Percentiles rank a stretch among this genome's conserved stretches.
These are phyloP conservation scores for Sarcophaga bullata DNA, from an alignment of 1,140 invertebrate genomes.

Conservation along the genomic window DNA sequence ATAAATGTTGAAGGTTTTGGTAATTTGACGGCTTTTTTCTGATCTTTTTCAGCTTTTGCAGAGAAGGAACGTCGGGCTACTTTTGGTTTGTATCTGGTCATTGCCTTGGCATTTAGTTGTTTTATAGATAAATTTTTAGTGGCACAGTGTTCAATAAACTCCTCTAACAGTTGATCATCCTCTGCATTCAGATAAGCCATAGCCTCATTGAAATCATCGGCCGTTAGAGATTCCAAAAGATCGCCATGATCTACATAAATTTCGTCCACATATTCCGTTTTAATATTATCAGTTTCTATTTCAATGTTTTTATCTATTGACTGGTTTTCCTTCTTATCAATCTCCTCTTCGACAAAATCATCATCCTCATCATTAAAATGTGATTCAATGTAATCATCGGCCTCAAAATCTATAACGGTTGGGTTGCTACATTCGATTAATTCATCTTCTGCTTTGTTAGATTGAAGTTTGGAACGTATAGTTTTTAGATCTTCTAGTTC, in stretches of 20 bases:
- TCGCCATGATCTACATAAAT: neutral
- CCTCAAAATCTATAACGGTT: neutral
- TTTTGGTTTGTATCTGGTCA: neutral
- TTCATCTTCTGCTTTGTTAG: constrained; percentile 12
- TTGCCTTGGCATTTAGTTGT: neutral
- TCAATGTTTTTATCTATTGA: constrained; percentile 9
- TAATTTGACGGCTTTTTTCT: constrained; percentile 33
- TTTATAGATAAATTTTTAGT: neutral
- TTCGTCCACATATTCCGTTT: neutral
- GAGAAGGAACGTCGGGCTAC: no score
- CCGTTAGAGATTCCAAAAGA: neutral
- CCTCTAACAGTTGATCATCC: constrained; percentile 9
- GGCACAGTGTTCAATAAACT: constrained; percentile 31
- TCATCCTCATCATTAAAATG: constrained; percentile 44
- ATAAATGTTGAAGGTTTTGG: constrained; percentile 43
- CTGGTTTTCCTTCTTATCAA: neutral
- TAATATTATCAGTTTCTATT: neutral
- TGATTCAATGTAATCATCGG: constrained; percentile 32
- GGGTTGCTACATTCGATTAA: neutral
- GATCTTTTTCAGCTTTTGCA: neutral
- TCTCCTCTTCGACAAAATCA: constrained; percentile 12
- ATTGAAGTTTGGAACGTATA: constrained; percentile 10
- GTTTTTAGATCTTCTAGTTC: constrained; percentile 31
- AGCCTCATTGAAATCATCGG: constrained; percentile 27
- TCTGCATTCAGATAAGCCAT: constrained; percentile 6